Percentiles rank a stretch among this genome's conserved stretches.
phyloP scores from a whole-genome alignment of 2,797 vertebrate species.

The Onychomys arenicola region DNA sequence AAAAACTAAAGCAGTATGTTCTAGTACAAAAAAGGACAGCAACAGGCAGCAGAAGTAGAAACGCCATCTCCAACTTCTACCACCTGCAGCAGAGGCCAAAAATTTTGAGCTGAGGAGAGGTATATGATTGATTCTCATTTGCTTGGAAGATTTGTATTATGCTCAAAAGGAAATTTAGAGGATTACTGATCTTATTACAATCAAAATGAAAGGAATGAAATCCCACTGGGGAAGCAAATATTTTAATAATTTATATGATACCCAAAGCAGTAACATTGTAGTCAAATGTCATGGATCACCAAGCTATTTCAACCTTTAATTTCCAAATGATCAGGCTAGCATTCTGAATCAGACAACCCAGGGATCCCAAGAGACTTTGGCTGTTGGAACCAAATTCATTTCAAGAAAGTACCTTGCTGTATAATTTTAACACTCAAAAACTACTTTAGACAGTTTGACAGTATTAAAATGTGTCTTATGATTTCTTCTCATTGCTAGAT shows the following conservation, averaged over 20 bases:
- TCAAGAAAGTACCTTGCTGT: conserved; percentile 36
- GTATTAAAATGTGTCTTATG: conserved; percentile 48
- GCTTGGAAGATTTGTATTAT: conserved; percentile 70
- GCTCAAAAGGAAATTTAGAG: conserved; percentile 69
- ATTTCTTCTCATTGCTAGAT: conserved; percentile 24
- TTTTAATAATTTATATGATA: conserved; percentile 78
- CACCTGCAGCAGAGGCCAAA: conserved; percentile 21
- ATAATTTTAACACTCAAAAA: conserved; percentile 52
- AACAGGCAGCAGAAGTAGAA: conserved; percentile 26
- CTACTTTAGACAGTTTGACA: conserved; percentile 31
- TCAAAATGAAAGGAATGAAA: conserved; percentile 71
- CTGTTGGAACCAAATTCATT: conserved; percentile 70
- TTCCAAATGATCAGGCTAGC: conserved; percentile 62
- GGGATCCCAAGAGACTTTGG: conserved; percentile 44
- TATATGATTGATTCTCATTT: conserved; percentile 70
- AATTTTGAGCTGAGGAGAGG: conserved; percentile 32
- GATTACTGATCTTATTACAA: conserved; percentile 69
- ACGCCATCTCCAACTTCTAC: conserved; percentile 3
- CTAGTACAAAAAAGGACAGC: conserved; percentile 35
- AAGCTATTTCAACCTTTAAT: conserved; percentile 68
- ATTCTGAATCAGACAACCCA: conserved; percentile 70
- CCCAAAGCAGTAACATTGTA: conserved; percentile 49
- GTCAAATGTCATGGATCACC: conserved; percentile 71
- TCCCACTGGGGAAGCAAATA: conserved; percentile 71
- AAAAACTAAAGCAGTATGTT: not conserved